phyloP scores from a whole-genome alignment of 2,113 vertebrate genomes.

The Mustelus asterias region DNA sequence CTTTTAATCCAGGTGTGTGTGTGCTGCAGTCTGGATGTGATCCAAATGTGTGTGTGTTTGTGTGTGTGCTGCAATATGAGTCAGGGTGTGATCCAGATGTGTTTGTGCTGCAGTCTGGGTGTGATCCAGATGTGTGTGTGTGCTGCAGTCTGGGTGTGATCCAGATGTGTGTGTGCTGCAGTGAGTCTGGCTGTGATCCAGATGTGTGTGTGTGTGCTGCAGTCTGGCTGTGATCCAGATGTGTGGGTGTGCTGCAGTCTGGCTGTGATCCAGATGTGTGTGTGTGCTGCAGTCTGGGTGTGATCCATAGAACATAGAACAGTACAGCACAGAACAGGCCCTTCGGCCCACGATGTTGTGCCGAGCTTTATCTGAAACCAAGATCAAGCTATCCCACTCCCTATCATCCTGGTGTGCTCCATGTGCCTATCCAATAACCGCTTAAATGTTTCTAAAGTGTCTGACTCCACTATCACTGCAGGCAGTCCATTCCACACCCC shows the following conservation, averaged over 20 bases:
- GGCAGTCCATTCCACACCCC: too few relatives aligned
- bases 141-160: too few relatives aligned
- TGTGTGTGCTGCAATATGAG: conserved; percentile 38
- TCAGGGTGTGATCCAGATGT: conserved; percentile 41
- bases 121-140: conserved; percentile 32
- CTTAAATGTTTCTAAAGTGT: too few relatives aligned
- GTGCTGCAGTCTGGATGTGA: conserved; percentile 34
- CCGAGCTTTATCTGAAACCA: too few relatives aligned
- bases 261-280: background rate
- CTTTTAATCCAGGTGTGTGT: background rate
- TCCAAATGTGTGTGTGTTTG: conserved; percentile 45
- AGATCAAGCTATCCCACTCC: too few relatives aligned
- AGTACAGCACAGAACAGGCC: too few relatives aligned
- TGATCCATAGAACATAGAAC: background rate
- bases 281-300: background rate
- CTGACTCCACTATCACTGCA: too few relatives aligned
- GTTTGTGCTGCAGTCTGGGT: conserved; percentile 40
- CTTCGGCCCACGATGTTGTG: too few relatives aligned
- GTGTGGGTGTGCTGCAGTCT: too few relatives aligned
- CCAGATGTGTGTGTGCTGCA: conserved; percentile 38
- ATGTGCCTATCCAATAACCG: too few relatives aligned
- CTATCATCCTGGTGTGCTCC: too few relatives aligned
- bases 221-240: background rate
- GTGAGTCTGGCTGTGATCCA: background rate
- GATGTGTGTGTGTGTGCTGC: background rate